Base-by-base conservation (phyloP, 2,888 invertebrate species). In the Drosophila putrida region DNA sequence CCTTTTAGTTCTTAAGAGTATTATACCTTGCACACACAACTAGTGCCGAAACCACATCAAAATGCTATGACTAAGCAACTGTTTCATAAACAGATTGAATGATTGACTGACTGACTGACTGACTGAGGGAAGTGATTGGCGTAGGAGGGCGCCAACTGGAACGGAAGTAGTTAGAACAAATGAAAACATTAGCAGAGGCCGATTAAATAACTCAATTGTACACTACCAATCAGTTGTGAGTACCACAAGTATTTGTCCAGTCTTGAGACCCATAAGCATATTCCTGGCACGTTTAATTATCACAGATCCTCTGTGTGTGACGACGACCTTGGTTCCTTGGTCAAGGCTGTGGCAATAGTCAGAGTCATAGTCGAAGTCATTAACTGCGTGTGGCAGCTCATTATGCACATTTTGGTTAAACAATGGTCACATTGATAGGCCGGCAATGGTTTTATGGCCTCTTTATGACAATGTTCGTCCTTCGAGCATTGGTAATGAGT, bases 351-450 rank as follows among this genome's bases (percentile, higher is more conserved):
- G 53, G 47, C 62, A 46, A 50, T 33, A 46, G 43, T 43, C 8
- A 41, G 2, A 10, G 43, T 13, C 13, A 31, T 31, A 53, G 39
- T 31, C 39, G 9, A 6, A 54, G 58, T 74, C 84, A 91, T 91
- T 90, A 91, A 86, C 90, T 91, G 91, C 88, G 91, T 90, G 90
- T 91, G 90, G 91, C 91, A 91, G 78, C 89, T 80, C 82, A 90
- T 90, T 88, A 89, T 90, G 71, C 65, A 75, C 87, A 80, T 82
- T 82, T 78, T 75, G 69, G 86, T 51, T 59, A 62, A 72, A 83
- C 83, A 83, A 83, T 71, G 63, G 54, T 41, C 66, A 55, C 82
- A 87, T 87, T 82, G 85, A 87, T 82, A 59, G 67, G 6, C 35
- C 35, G 28, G 59, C 39, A 58, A 58, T 88, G 63, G 55, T 55